phyloP scores from a whole-genome alignment of 2,797 vertebrate species.

The Spheniscus humboldti region DNA sequence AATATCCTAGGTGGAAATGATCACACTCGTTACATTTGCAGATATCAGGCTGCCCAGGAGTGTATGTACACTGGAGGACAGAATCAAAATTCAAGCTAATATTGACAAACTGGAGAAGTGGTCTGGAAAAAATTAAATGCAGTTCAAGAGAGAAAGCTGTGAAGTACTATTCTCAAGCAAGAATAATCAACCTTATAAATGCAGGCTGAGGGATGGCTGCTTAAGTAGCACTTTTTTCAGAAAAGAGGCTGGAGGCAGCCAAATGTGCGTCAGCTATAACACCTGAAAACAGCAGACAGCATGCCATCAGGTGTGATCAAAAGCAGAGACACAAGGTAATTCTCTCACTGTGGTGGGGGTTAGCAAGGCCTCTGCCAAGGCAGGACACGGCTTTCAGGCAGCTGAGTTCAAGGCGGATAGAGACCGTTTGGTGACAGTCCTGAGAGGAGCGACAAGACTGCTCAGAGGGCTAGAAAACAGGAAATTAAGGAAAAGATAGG shows the following conservation, averaged over 20 bases:
- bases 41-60: neutral
- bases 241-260: neutral
- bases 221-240: neutral
- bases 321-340: neutral
- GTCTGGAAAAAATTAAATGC: neutral
- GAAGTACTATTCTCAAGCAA: neutral
- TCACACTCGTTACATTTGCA: neutral
- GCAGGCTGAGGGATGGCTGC: neutral
- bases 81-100: neutral
- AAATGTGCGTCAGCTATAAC: neutral
- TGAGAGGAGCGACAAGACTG: accelerated
- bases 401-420: neutral
- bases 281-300: neutral
- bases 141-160: neutral
- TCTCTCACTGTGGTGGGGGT: neutral
- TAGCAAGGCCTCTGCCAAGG: neutral
- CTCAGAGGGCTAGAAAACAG: neutral
- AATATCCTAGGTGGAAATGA: neutral
- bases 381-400: neutral
- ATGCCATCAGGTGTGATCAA: neutral
- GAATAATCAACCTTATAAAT: neutral
- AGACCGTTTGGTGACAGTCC: neutral
- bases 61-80: accelerated
- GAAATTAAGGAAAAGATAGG: neutral
- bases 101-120: neutral